These are phyloP conservation scores for Phaethornis superciliosus DNA, from an alignment of 2,113 vertebrate genomes.

Conservation along the genomic window DNA sequence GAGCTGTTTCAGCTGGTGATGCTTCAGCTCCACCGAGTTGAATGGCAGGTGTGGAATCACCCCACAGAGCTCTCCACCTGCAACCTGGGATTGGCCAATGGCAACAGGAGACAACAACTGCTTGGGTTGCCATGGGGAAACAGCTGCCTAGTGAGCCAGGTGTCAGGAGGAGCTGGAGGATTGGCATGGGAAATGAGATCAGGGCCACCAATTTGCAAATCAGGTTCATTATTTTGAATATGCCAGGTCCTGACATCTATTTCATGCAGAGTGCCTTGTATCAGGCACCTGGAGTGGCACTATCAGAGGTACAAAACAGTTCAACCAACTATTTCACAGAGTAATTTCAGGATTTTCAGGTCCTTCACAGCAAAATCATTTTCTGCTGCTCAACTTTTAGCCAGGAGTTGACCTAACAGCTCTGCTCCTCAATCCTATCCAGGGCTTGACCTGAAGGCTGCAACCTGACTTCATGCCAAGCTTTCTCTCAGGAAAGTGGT, in stretches of 20 bases:
- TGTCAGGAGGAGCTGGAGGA: not conserved
- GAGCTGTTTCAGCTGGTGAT: not conserved
- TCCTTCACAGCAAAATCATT: not conserved
- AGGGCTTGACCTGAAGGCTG: not conserved
- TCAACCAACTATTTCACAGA: not conserved
- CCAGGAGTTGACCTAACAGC: not conserved
- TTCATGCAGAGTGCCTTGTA: not conserved
- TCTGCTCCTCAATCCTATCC: not conserved
- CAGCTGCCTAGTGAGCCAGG: not conserved
- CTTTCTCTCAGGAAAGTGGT: not conserved
- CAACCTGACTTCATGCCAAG: not conserved
- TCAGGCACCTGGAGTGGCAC: not conserved
- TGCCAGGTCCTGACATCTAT: not conserved
- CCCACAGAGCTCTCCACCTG: not conserved
- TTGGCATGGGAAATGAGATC: not conserved
- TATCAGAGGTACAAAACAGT: accelerated
- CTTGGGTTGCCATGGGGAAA: not conserved
- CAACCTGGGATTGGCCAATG: not conserved
- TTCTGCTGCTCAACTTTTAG: not conserved
- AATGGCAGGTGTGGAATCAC: not conserved
- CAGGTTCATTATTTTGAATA: not conserved
- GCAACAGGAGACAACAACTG: not conserved
- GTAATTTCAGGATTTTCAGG: not conserved
- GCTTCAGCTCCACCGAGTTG: not conserved
- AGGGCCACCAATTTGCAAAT: not conserved